Base-by-base conservation (phyloP, 1,140 invertebrate genomes). In the Sitobion miscanthi region DNA sequence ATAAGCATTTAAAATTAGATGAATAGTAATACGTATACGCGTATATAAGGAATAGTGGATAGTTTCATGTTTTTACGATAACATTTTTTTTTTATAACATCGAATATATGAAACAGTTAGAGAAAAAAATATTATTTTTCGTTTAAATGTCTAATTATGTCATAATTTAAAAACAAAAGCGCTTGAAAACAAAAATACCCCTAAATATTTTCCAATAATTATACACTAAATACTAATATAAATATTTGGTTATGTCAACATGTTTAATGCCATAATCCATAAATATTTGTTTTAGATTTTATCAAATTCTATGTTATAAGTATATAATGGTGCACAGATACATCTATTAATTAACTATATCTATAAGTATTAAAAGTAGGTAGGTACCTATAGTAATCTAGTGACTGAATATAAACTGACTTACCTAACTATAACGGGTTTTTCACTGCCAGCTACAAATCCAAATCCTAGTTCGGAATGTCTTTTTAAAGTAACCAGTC, bases 361-460 rank as follows among this genome's bases (percentile, higher is more conserved):
- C 0, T 77, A 77, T 42, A 42, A 42, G 42, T 42, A 42, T 42
- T 42, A 42, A 42, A 42, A 42, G 4, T 42, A 42, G 42, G 42
- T 42, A 42, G 42, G 42, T 42, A 42, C 4, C 42, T 42, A 42
- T 42, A 42, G 42, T 42, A 42, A 42, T 42, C 42, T 42, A 42
- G 42, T 42, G 3, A 21, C 6, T 21, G 14, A 77, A 77, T n/a
- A 35, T 77, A 77, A 77, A 88, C n/a, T 52, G 14, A 83, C 35
- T 94, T 96, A 97, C 95, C 98, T 96, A 17, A 99, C 98, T 82
- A 99, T 97, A 11, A 99, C 98, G 0, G 98, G 98, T 94, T 97
- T 97, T 95, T 99, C 98, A 69, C 97, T 98, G 2, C 98, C 98
- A 4, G 98, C 98, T 3, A 99, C 98, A 95, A 99, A 99, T 1